Evolutionary conservation across 2,888 invertebrate species (phyloP).

Genomic region (Cyclophora punctaria): DNA sequence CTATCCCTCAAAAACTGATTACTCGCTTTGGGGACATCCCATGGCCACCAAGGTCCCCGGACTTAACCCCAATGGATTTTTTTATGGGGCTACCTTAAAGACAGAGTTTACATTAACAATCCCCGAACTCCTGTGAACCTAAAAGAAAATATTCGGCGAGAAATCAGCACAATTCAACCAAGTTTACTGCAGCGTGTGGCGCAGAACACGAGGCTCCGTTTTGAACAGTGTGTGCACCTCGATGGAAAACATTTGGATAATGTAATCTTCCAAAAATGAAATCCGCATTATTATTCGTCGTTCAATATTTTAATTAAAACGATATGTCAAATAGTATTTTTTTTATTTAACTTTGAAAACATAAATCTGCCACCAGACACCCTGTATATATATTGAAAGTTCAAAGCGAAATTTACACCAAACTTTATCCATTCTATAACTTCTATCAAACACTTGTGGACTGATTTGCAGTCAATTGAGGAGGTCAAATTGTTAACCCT

Average conservation of each 20-base stretch:
- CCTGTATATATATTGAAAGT: no score
- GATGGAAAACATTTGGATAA: conserved; percentile 19
- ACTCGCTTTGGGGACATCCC: conserved; percentile 15
- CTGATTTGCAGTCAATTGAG: no score
- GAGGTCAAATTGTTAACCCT: no score
- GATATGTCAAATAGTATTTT: conserved; percentile 6
- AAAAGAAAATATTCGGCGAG: conserved; percentile 19
- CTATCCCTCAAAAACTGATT: conserved; percentile 15
- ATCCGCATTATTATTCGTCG: conserved; percentile 9
- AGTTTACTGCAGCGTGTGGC: conserved; percentile 20
- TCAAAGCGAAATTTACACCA: no score
- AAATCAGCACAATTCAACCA: conserved; percentile 17
- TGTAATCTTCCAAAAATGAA: conserved; percentile 18
- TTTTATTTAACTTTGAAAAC: conserved; percentile 11
- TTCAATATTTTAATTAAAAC: conserved; percentile 4
- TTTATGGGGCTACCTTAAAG: conserved; percentile 14
- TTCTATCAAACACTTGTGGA: no score
- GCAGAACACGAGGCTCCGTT: conserved; percentile 17
- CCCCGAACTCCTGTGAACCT: conserved; percentile 9
- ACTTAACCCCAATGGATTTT: conserved; percentile 14
- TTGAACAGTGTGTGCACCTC: conserved; percentile 14
- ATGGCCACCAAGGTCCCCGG: conserved; percentile 16
- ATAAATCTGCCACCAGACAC: conserved; percentile 1
- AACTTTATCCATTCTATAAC: no score
- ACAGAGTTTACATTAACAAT: conserved; percentile 8